Evolutionary conservation across 2,113 vertebrate species (phyloP), one percentile per base, ranked within the genome.

Genomic region (Phycodurus eques): DNA sequence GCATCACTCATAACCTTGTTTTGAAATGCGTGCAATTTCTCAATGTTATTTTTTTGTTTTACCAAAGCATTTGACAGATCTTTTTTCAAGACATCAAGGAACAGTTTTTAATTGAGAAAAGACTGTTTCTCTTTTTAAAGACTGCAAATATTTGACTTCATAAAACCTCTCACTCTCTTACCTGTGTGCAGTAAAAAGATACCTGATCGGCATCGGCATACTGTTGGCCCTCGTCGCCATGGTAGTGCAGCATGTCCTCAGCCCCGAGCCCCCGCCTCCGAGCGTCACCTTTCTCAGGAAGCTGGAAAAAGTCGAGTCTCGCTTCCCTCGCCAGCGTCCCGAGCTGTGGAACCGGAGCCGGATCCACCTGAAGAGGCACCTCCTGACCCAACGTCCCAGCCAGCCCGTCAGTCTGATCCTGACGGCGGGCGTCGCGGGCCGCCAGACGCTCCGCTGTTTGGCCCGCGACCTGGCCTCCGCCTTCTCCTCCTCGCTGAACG

Each of bases 341-440:
- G 86, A 93, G 6, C 67, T 99, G 19, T 99, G 98, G 98, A 86
- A 72, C 0, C 92, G 96, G 0, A 94, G 92, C 42, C 88, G 67
- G 27, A 95, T 92, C 78, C 89, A 96, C 70, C 89, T 99, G 47
- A 83, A 91, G 81, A 94, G 88, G 62, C 96, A 98, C 87, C 94
- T 99, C 66, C 92, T 92, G 19, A 56, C 75, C 0, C 84, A 91
- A 0, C 75, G 78, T 4, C 96, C 91, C 67, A 86, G 90, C 0
- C 94, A 98, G 78, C 97, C 97, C 0, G 95, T 95, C 85, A 96
- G 93, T 67, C 2, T 99, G 82, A 95, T 97, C 67, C 89, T 99
- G 47, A 89, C 95, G 0, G 94, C 95, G 0, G 95, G 95, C 5
- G 85, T 27, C 12, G 33, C 80, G 14, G 95, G 83, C 0, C 83